Conservation (phyloP, 2,888 invertebrate species). For the Rugalucina vietnamica region DNA sequence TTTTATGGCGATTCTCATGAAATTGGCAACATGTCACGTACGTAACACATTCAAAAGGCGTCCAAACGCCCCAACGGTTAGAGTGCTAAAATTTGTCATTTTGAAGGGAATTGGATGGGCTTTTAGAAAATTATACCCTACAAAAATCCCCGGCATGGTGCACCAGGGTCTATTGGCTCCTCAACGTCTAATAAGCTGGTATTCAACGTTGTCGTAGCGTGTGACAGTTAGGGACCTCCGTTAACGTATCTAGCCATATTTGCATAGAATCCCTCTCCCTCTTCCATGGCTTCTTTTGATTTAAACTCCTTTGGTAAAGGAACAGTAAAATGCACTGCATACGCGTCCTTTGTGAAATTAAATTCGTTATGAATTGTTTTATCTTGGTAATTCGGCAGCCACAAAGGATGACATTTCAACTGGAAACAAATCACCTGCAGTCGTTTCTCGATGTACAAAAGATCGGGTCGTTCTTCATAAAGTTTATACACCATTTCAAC, state of each 20-base stretch:
- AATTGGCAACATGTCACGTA: too few relatives aligned
- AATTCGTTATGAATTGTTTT: conserved; percentile 66
- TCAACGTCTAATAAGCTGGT: too few relatives aligned
- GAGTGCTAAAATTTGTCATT: too few relatives aligned
- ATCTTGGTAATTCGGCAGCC: conserved; percentile 66
- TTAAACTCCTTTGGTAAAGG: not conserved
- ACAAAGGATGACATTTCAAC: conserved; percentile 75
- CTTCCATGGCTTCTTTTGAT: not conserved
- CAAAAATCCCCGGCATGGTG: too few relatives aligned
- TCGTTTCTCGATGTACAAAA: conserved; percentile 69
- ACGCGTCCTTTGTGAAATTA: conserved; percentile 51
- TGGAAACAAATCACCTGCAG: conserved; percentile 78
- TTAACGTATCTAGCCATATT: not conserved
- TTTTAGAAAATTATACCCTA: too few relatives aligned
- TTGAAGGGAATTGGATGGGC: too few relatives aligned
- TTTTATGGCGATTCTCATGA: too few relatives aligned
- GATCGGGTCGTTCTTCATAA: conserved; percentile 73
- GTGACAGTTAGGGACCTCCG: not conserved
- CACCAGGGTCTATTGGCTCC: too few relatives aligned
- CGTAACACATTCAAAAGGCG: too few relatives aligned
- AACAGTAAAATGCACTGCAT: not conserved
- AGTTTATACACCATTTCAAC: conserved; percentile 62
- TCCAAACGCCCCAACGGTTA: too few relatives aligned
- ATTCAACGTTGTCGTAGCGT: too few relatives aligned
- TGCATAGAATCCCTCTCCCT: not conserved